phyloP scores from a whole-genome alignment of 2,888 invertebrate species.

The Eilema sororculum region DNA sequence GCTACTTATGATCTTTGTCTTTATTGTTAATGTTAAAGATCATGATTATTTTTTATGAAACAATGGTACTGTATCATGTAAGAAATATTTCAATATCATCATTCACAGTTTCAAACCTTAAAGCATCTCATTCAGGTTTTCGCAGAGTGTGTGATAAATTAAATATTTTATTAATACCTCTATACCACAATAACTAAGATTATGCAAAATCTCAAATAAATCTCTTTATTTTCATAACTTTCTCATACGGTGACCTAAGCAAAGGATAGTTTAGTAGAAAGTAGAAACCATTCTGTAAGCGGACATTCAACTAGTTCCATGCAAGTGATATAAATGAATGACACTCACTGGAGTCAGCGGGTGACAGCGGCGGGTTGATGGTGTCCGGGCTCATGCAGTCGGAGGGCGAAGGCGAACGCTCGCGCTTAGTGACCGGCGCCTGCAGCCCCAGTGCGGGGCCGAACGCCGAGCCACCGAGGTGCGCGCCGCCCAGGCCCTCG shows the following conservation, averaged over 20 bases:
- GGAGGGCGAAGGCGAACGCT: constrained; percentile 94
- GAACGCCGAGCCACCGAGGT: constrained; percentile 89
- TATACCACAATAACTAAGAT: not conserved
- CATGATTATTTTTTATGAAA: constrained; percentile 9
- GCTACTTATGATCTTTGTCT: not conserved
- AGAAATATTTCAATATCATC: constrained; percentile 5
- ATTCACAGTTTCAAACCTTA: not conserved
- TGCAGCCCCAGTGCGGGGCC: constrained; percentile 88
- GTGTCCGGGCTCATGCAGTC: constrained; percentile 96
- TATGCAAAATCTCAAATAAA: constrained; percentile 9
- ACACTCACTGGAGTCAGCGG: constrained; percentile 95
- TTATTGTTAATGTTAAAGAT: constrained; percentile 10
- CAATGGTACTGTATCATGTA: constrained; percentile 8
- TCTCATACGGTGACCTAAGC: not conserved
- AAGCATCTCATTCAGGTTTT: not conserved
- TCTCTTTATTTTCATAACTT: constrained; percentile 17
- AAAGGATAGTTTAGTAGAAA: constrained; percentile 4
- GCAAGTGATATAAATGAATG: not conserved
- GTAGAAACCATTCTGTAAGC: not conserved
- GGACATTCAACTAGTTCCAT: not conserved
- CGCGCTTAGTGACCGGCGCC: constrained; percentile 93
- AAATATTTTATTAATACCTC: constrained; percentile 15
- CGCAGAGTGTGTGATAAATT: not conserved
- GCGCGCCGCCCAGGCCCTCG: constrained; percentile 90
- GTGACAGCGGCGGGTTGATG: constrained; percentile 95